phyloP scores from a whole-genome alignment of 2,888 invertebrate genomes.

The Dioctria rufipes region DNA sequence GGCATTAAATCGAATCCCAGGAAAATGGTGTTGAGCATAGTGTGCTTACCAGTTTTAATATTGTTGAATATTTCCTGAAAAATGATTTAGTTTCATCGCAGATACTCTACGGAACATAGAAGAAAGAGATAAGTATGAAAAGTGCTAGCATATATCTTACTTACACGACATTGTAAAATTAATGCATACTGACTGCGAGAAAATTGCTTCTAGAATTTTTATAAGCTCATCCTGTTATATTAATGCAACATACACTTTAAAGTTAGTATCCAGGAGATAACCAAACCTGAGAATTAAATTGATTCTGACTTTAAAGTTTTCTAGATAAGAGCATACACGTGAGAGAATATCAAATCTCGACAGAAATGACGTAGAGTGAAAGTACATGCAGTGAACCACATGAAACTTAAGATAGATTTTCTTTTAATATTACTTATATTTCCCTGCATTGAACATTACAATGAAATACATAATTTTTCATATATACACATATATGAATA shows the following conservation, averaged over 20 bases:
- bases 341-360: not conserved
- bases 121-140: not conserved
- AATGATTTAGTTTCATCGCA: not conserved
- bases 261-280: not conserved
- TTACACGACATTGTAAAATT: slow-evolving; percentile 56
- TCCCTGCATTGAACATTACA: not conserved
- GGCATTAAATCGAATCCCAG: not conserved
- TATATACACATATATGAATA: too few species aligned
- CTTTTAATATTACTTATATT: not conserved
- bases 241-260: slow-evolving; percentile 51
- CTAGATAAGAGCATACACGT: too few species aligned
- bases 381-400: not conserved
- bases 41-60: slow-evolving; percentile 12
- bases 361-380: not conserved
- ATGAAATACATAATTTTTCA: too few species aligned
- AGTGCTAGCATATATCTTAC: not conserved
- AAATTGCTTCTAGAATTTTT: slow-evolving; percentile 57
- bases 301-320: not conserved
- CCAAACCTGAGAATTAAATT: not conserved
- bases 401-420: not conserved
- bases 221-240: slow-evolving; percentile 54
- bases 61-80: not conserved
- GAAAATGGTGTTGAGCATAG: not conserved
- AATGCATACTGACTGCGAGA: slow-evolving; percentile 56
- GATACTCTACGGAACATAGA: not conserved